Conservation (phyloP, 2,797 vertebrate species). For the Coilia nasus region DNA sequence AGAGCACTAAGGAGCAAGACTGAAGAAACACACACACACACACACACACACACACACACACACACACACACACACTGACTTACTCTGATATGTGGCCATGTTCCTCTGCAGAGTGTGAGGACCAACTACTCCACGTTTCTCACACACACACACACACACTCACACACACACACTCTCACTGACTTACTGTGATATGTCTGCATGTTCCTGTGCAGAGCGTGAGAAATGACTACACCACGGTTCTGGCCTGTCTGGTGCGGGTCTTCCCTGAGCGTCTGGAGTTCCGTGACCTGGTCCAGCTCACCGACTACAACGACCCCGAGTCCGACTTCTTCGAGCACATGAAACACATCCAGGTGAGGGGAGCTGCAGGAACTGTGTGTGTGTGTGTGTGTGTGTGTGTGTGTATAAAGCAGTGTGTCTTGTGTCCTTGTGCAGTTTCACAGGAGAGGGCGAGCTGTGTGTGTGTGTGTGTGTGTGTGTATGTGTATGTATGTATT, state of each 20-base stretch:
- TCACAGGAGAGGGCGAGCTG: neutral
- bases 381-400: neutral
- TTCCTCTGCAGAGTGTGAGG: no score
- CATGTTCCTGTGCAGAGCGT: conserved; percentile 73
- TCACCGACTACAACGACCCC: conserved; percentile 85
- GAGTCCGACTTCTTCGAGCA: conserved; percentile 99
- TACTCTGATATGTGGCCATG: no score
- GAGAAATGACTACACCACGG: conserved; percentile 89
- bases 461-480: neutral
- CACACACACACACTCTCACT: no score
- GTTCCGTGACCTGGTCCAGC: conserved; percentile 91
- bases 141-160: no score
- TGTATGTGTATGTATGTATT: neutral
- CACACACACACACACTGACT: no score
- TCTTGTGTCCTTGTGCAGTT: no score
- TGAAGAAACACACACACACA: no score
- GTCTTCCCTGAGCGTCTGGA: conserved; percentile 84
- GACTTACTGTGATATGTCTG: neutral
- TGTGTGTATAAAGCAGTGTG: no score
- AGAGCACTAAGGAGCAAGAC: neutral
- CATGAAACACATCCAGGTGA: conserved; percentile 98
- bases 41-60: no score
- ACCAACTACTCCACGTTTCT: no score
- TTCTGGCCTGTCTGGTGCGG: conserved; percentile 91
- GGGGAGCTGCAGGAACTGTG: neutral